Conservation (phyloP, 2,113 vertebrate genomes). For the Pomatostomus ruficeps region DNA sequence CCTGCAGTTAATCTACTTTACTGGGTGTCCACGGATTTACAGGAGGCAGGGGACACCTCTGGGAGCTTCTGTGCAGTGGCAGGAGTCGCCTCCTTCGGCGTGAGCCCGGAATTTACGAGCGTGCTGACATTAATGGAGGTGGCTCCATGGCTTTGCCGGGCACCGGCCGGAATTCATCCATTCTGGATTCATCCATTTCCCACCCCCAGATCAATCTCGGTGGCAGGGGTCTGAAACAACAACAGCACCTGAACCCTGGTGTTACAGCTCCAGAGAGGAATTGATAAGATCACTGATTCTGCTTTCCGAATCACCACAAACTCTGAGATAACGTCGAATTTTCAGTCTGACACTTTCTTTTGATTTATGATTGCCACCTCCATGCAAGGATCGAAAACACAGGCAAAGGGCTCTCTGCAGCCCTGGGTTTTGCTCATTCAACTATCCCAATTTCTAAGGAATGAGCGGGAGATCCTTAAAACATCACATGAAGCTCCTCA, state of each 20-base stretch:
- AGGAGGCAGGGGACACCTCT: slow-evolving; percentile 59
- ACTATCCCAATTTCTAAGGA: neutral
- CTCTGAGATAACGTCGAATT: neutral
- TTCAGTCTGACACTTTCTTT: neutral
- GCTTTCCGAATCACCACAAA: slow-evolving; percentile 41
- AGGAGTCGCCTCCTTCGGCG: slow-evolving; percentile 38
- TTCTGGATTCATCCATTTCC: slow-evolving; percentile 50
- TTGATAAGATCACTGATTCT: neutral
- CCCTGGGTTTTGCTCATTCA: neutral
- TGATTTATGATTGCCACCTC: neutral
- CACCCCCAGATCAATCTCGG: slow-evolving; percentile 67
- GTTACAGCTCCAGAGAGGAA: slow-evolving; percentile 10
- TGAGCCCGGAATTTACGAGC: slow-evolving; percentile 48
- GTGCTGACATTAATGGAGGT: slow-evolving; percentile 67
- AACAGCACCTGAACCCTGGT: slow-evolving; percentile 1
- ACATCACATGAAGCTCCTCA: neutral
- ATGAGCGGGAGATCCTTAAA: neutral
- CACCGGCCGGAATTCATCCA: slow-evolving; percentile 14
- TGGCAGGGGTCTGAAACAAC: neutral
- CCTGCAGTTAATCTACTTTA: slow-evolving; percentile 68
- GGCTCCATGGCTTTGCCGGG: slow-evolving; percentile 22
- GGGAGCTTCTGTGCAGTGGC: slow-evolving; percentile 71
- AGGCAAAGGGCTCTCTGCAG: neutral
- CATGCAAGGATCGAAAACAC: neutral
- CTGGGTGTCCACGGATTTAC: slow-evolving; percentile 71